Evolutionary conservation across 2,888 invertebrate species (phyloP).

Genomic region (Drosophila histrio): DNA sequence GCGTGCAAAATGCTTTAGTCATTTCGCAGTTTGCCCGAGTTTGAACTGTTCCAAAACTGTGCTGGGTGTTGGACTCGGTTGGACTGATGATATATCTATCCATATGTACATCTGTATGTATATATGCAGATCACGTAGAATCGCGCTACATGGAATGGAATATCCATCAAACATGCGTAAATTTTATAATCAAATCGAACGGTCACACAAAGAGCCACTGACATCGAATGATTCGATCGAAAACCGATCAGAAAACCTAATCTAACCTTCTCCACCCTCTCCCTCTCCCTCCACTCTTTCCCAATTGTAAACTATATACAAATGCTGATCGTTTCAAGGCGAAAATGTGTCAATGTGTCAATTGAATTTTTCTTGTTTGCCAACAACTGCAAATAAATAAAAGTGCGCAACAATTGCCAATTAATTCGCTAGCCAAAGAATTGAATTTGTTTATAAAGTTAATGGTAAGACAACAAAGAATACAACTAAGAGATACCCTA

Average conservation of each 20-base stretch:
- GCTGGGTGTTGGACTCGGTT: constrained; percentile 19
- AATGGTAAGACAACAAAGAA: neutral
- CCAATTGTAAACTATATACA: neutral
- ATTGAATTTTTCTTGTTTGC: constrained; percentile 51
- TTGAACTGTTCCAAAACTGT: constrained; percentile 10
- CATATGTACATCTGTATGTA: neutral
- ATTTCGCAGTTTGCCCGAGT: constrained; percentile 11
- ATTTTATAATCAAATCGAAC: constrained; percentile 73
- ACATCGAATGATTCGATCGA: constrained; percentile 46
- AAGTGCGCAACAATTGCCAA: constrained; percentile 53
- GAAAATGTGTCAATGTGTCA: constrained; percentile 78
- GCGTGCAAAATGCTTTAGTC: constrained; percentile 5
- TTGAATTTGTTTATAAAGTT: neutral
- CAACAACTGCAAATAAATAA: constrained; percentile 57
- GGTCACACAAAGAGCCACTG: constrained; percentile 43
- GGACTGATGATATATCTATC: neutral
- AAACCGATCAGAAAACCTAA: constrained; percentile 41
- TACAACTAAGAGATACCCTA: neutral
- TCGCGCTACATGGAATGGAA: constrained; percentile 38
- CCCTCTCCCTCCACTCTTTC: neutral
- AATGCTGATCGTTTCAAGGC: constrained; percentile 39
- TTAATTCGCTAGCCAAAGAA: constrained; percentile 49
- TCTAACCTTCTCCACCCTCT: neutral
- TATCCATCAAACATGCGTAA: constrained; percentile 75
- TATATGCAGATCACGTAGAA: constrained; percentile 54